Percentiles rank a stretch among this genome's conserved stretches.
Conservation (phyloP, 2,888 invertebrate genomes). For the Sesia bembeciformis region DNA sequence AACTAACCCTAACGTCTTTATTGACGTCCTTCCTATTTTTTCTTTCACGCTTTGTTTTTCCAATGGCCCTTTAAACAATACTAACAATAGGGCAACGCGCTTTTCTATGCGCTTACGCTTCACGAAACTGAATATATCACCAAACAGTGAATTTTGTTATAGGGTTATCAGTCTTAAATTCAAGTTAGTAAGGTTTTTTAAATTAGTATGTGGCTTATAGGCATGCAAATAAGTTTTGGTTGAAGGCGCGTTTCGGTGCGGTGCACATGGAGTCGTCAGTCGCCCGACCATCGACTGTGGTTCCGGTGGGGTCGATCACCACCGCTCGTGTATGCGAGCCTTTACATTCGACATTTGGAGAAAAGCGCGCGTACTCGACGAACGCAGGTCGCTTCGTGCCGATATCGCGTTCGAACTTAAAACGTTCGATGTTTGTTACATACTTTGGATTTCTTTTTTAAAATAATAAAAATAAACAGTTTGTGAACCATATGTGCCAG, state of each 20-base stretch:
- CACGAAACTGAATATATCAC: slow-evolving; percentile 57
- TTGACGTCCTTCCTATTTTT: slow-evolving; percentile 29
- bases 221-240: slow-evolving; percentile 22
- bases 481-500: background rate
- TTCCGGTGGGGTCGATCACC: slow-evolving; percentile 75
- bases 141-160: slow-evolving; percentile 8
- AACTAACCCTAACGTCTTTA: slow-evolving; percentile 32
- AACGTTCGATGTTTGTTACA: background rate
- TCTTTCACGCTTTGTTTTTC: slow-evolving; percentile 37
- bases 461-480: background rate
- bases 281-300: slow-evolving; percentile 68
- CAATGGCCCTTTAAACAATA: slow-evolving; percentile 47
- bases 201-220: background rate
- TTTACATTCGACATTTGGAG: slow-evolving; percentile 44
- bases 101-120: slow-evolving; percentile 63
- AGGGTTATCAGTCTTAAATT: slow-evolving; percentile 11
- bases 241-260: slow-evolving; percentile 60
- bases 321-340: slow-evolving; percentile 44
- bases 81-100: slow-evolving; percentile 49
- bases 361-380: slow-evolving; percentile 35
- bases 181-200: slow-evolving; percentile 5
- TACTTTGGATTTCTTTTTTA: background rate
- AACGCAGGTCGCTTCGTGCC: slow-evolving; percentile 38
- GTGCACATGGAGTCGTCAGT: slow-evolving; percentile 66
- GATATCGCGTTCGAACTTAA: slow-evolving; percentile 23